A percentile compares a stretch with the other conserved stretches of the same genome.
phyloP scores from a whole-genome alignment of 1,140 invertebrate species.

The Rhyacophila brunnea region DNA sequence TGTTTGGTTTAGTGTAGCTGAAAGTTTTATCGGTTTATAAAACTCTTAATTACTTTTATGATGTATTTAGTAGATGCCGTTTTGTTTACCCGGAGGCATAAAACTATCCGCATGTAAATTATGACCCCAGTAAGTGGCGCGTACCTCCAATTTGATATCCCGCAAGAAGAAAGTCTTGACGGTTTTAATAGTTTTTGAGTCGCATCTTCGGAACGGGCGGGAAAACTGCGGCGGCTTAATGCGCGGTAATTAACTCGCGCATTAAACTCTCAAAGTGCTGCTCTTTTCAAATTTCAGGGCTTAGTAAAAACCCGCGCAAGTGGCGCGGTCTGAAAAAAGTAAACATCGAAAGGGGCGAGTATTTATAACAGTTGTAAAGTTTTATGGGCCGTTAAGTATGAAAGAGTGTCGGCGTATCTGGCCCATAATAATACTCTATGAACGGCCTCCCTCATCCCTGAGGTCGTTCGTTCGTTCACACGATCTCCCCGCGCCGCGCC shows the following conservation, averaged over 20 bases:
- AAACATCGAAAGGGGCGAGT: conserved; percentile 32
- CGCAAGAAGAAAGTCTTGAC: not conserved
- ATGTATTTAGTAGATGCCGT: no score
- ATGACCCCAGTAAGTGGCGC: no score
- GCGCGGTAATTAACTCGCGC: conserved; percentile 30
- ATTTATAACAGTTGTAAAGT: conserved; percentile 36
- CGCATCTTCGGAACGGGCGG: not conserved
- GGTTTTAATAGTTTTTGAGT: not conserved
- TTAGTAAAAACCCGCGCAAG: conserved; percentile 9
- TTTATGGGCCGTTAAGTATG: conserved; percentile 37
- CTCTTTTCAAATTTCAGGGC: conserved; percentile 25
- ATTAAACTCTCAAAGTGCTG: conserved; percentile 28
- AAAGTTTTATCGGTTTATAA: no score
- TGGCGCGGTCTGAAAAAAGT: conserved; percentile 18
- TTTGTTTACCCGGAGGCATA: no score
- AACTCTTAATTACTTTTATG: no score
- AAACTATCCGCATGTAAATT: no score
- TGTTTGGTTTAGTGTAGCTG: no score
- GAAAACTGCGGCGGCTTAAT: conserved; percentile 20
- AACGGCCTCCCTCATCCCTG: not conserved
- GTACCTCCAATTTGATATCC: not conserved
- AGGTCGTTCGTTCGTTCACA: not conserved
- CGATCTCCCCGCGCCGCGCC: not conserved
- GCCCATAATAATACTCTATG: conserved; percentile 17
- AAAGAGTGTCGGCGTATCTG: conserved; percentile 35